A percentile compares a stretch with the other conserved stretches of the same genome.
Evolutionary conservation across 1,140 invertebrate genomes (phyloP).

Genomic region (Charaxes varanes): DNA sequence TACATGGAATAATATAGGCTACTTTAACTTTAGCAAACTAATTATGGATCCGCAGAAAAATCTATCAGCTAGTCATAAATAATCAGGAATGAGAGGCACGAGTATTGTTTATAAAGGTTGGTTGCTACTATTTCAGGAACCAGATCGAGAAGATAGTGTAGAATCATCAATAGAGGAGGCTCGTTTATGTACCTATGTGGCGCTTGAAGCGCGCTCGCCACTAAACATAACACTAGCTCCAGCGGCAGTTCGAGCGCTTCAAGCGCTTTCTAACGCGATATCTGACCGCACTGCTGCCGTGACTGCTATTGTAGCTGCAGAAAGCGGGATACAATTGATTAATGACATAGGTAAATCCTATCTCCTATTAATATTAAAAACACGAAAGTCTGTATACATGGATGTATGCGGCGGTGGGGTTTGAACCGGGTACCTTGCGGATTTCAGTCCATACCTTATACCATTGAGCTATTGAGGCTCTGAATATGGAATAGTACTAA

Average conservation of each 20-base stretch:
- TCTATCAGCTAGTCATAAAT: too few relatives aligned
- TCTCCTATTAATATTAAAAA: too few relatives aligned
- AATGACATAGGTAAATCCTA: constrained; percentile 76
- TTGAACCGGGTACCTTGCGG: too few relatives aligned
- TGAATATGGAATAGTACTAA: too few relatives aligned
- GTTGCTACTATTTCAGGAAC: constrained; percentile 33
- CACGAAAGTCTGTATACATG: too few relatives aligned
- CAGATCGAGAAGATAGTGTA: constrained; percentile 48
- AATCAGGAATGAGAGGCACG: not conserved
- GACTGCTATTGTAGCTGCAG: constrained; percentile 36
- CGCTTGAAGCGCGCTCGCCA: constrained; percentile 78
- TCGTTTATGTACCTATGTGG: constrained; percentile 78
- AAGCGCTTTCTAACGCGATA: constrained; percentile 76
- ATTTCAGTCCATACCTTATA: too few relatives aligned
- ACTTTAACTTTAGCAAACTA: too few relatives aligned
- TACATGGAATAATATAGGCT: too few relatives aligned
- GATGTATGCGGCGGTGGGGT: too few relatives aligned
- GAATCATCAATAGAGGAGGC: constrained; percentile 71
- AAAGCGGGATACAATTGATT: constrained; percentile 51
- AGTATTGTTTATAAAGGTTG: not conserved
- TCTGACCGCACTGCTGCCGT: constrained; percentile 58
- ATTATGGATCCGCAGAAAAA: too few relatives aligned
- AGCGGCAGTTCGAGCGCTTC: constrained; percentile 75
- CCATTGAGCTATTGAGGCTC: too few relatives aligned
- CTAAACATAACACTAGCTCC: constrained; percentile 83